These are phyloP conservation scores for Oreochromis aureus DNA, from an alignment of 2,113 vertebrate genomes.

Conservation along the genomic window DNA sequence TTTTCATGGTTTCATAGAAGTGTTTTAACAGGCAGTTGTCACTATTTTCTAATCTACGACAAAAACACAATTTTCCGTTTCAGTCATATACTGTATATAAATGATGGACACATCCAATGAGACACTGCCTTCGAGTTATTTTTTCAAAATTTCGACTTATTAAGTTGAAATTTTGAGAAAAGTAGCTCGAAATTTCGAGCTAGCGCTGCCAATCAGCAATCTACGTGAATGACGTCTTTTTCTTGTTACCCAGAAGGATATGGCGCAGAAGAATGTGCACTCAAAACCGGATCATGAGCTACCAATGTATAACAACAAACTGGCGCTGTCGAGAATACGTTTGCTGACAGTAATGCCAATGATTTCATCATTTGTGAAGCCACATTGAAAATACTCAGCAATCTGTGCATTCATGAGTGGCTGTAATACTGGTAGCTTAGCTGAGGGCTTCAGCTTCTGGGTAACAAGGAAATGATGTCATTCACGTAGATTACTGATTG, in stretches of 20 bases:
- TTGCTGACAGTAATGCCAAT: neutral
- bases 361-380: neutral
- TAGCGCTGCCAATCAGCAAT: neutral
- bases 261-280: neutral
- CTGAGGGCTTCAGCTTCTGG: neutral
- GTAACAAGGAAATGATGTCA: neutral
- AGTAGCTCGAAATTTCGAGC: neutral
- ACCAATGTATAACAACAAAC: neutral
- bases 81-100: neutral
- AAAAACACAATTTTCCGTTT: neutral
- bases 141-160: neutral
- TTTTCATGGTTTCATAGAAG: neutral
- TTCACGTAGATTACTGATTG: rapidly evolving
- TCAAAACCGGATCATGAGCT: neutral
- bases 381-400: neutral
- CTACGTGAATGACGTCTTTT: neutral
- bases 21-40: neutral
- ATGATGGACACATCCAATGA: neutral
- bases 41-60: neutral
- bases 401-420: rapidly evolving
- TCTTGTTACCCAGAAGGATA: neutral
- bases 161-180: neutral
- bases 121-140: neutral
- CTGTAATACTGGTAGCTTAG: neutral
- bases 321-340: neutral